phyloP scores from a whole-genome alignment of 2,888 invertebrate species.

The Minunthozetes semirufus region DNA sequence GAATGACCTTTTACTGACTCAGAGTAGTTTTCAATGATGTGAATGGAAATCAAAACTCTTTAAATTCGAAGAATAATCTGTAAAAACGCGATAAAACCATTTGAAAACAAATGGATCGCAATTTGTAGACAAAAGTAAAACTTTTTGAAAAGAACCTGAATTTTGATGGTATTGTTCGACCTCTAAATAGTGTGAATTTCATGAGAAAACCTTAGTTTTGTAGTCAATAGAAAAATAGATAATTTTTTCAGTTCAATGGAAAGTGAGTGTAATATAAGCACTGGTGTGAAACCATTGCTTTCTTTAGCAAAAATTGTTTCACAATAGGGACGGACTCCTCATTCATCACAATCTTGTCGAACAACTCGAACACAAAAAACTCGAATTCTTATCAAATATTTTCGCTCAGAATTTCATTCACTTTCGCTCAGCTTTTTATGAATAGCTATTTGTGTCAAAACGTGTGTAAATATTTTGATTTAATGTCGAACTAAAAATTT shows the following conservation, averaged over 20 bases:
- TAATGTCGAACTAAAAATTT: neutral
- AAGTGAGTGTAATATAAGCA: neutral
- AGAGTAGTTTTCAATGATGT: too few relatives aligned
- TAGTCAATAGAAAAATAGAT: neutral
- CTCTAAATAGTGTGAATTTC: neutral
- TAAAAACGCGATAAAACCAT: too few relatives aligned
- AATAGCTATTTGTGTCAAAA: too few relatives aligned
- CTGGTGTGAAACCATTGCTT: slow-evolving; percentile 17
- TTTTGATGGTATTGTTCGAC: too few relatives aligned
- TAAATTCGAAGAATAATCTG: too few relatives aligned
- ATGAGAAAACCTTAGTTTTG: neutral
- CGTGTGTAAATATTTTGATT: too few relatives aligned
- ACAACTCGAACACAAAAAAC: neutral
- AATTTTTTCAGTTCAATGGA: slow-evolving; percentile 16
- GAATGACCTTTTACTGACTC: too few relatives aligned
- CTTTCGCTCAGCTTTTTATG: neutral
- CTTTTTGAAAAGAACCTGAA: too few relatives aligned
- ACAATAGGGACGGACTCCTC: neutral
- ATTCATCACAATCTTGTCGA: neutral
- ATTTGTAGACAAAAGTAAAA: too few relatives aligned
- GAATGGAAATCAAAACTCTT: too few relatives aligned
- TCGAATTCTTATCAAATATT: neutral
- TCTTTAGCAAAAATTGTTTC: neutral
- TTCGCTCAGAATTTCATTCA: neutral
- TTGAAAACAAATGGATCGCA: too few relatives aligned